Conservation (phyloP, 1,140 invertebrate genomes). For the Brachionus asplanchnoidis region DNA sequence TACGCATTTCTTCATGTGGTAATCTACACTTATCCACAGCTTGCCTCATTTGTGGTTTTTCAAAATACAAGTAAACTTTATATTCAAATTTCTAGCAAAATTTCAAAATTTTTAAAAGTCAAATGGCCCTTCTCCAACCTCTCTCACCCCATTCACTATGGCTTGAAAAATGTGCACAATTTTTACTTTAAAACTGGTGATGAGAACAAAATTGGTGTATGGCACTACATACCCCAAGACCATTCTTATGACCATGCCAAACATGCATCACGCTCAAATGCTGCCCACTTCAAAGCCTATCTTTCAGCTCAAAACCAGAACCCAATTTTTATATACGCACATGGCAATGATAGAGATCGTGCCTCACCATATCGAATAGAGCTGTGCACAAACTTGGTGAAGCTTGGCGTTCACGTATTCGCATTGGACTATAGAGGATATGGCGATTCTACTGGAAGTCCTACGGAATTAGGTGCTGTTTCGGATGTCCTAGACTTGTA, state of each 20-base stretch:
- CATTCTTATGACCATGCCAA: neutral
- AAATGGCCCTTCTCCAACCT: slow-evolving; percentile 16
- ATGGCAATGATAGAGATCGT: slow-evolving; percentile 30
- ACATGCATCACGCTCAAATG: neutral
- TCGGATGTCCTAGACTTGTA: slow-evolving; percentile 1
- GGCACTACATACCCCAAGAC: slow-evolving; percentile 14
- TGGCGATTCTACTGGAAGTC: slow-evolving; percentile 78
- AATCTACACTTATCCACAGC: neutral
- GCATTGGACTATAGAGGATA: slow-evolving; percentile 91
- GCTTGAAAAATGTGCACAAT: neutral
- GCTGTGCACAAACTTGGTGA: neutral
- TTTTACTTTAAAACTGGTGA: neutral
- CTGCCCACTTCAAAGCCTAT: neutral
- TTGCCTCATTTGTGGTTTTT: neutral
- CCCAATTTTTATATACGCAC: slow-evolving; percentile 23
- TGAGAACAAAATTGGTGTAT: slow-evolving; percentile 2
- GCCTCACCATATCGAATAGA: neutral
- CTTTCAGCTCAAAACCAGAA: neutral
- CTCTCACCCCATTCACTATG: neutral
- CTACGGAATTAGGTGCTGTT: slow-evolving; percentile 67
- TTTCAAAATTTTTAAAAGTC: neutral
- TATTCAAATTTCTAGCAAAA: neutral
- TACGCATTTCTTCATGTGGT: neutral
- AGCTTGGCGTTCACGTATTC: slow-evolving; percentile 63
- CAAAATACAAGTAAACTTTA: neutral